A percentile compares a stretch with the other conserved stretches of the same genome.
These are phyloP conservation scores for Lithosia quadra DNA, from an alignment of 2,888 invertebrate genomes.

Conservation along the genomic window DNA sequence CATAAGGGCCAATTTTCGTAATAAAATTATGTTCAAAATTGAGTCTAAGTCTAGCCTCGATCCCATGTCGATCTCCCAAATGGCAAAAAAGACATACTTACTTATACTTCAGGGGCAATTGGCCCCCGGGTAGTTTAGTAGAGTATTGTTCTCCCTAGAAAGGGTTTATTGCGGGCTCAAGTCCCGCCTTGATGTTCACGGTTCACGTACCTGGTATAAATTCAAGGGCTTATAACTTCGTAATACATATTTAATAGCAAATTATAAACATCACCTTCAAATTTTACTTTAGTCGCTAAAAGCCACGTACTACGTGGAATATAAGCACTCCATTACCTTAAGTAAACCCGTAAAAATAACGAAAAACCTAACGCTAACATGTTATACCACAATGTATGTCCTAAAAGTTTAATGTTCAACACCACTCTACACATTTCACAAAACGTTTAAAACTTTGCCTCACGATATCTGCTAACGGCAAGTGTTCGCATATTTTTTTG, in stretches of 20 bases:
- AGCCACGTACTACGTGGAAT: neutral
- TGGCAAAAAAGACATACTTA: too few species aligned
- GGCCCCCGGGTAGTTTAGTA: too few species aligned
- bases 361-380: slow-evolving; percentile 10
- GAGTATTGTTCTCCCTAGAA: too few species aligned
- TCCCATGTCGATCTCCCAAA: too few species aligned
- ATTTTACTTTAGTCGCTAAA: neutral
- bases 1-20: too few species aligned
- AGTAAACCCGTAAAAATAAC: slow-evolving; percentile 8
- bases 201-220: too few species aligned
- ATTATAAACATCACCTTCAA: neutral
- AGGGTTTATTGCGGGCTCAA: too few species aligned
- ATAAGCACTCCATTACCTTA: slow-evolving; percentile 13
- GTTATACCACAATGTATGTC: slow-evolving; percentile 16
- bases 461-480: slow-evolving; percentile 33
- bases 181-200: too few species aligned
- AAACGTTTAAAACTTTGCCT: slow-evolving; percentile 48
- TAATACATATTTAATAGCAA: neutral
- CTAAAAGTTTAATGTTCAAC: slow-evolving; percentile 24
- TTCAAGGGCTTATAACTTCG: too few species aligned
- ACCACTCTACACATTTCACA: slow-evolving; percentile 34
- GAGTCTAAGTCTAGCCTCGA: too few species aligned
- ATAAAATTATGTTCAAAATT: too few species aligned
- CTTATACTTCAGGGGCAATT: too few species aligned
- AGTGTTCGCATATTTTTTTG: slow-evolving; percentile 26